Percentiles rank a stretch among this genome's conserved stretches.
These are phyloP conservation scores for Pantala flavescens DNA, from an alignment of 1,140 invertebrate genomes.

Conservation along the genomic window DNA sequence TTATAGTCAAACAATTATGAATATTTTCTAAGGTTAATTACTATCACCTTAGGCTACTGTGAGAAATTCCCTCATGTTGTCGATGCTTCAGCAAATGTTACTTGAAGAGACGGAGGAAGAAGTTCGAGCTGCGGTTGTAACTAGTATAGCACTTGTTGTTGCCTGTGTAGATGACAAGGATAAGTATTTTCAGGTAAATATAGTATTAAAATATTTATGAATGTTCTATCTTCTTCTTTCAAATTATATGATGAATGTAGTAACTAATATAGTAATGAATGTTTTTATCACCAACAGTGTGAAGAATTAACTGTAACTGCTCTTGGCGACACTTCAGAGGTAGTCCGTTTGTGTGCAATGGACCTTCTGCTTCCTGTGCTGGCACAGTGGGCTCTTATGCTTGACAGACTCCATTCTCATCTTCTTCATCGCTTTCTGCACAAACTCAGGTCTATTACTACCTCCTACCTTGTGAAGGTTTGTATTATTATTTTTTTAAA, in stretches of 20 bases:
- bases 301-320: slow-evolving; percentile 46
- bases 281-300: slow-evolving; percentile 33
- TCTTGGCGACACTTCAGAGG: slow-evolving; percentile 40
- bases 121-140: slow-evolving; percentile 51
- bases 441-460: background rate
- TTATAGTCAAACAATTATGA: no score
- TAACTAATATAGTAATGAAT: no score
- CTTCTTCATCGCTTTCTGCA: slow-evolving; percentile 25
- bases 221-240: no score
- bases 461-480: background rate
- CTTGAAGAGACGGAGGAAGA: slow-evolving; percentile 56
- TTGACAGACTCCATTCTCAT: slow-evolving; percentile 40
- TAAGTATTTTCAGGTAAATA: slow-evolving; percentile 52
- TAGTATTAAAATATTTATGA: background rate
- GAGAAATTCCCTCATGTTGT: slow-evolving; percentile 57
- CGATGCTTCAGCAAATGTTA: slow-evolving; percentile 65
- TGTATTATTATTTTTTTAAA: background rate
- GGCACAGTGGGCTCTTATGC: slow-evolving; percentile 52
- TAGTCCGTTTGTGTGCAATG: slow-evolving; percentile 39
- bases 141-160: slow-evolving; percentile 51
- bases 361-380: slow-evolving; percentile 42
- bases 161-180: slow-evolving; percentile 53
- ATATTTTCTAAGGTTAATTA: slow-evolving; percentile 19
- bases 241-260: no score
- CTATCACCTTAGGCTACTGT: slow-evolving; percentile 45